Evolutionary conservation across 2,113 vertebrate genomes (phyloP).

Genomic region (Lagopus leucura): DNA sequence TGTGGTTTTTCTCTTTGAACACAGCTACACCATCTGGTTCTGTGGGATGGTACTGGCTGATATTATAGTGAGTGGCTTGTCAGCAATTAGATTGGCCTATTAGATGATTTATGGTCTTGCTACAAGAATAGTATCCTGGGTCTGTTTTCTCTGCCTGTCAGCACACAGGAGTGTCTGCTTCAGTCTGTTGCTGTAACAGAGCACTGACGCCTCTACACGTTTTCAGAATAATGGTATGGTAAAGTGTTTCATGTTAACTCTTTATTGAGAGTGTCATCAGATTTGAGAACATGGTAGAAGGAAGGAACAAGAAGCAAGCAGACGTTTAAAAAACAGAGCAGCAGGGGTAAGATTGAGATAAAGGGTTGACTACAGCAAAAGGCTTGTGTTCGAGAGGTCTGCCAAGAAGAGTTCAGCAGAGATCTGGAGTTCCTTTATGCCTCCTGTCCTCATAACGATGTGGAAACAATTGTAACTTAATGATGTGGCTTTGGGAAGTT

Average conservation of each 20-base stretch:
- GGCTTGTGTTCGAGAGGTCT: not conserved
- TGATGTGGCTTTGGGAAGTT: not conserved
- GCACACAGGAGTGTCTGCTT: not conserved
- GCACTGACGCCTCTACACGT: not conserved
- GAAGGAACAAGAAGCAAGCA: not conserved
- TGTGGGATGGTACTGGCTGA: not conserved
- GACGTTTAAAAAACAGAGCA: not conserved
- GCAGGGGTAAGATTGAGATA: not conserved
- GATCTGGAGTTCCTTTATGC: not conserved
- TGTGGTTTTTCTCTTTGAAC: not conserved
- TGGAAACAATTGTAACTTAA: not conserved
- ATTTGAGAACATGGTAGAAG: not conserved
- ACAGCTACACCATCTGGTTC: not conserved
- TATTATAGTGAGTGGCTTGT: constrained; percentile 21
- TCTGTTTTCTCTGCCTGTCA: not conserved
- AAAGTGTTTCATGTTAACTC: not conserved
- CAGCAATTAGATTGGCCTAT: not conserved
- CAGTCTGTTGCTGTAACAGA: not conserved
- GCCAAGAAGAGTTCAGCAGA: not conserved
- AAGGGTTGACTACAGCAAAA: not conserved
- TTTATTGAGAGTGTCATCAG: not conserved
- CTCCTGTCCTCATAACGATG: not conserved
- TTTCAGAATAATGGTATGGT: not conserved
- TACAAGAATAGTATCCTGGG: not conserved
- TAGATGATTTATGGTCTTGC: not conserved